Base-by-base conservation (phyloP, 2,888 invertebrate species). In the Gymnoscelis rufifasciata region DNA sequence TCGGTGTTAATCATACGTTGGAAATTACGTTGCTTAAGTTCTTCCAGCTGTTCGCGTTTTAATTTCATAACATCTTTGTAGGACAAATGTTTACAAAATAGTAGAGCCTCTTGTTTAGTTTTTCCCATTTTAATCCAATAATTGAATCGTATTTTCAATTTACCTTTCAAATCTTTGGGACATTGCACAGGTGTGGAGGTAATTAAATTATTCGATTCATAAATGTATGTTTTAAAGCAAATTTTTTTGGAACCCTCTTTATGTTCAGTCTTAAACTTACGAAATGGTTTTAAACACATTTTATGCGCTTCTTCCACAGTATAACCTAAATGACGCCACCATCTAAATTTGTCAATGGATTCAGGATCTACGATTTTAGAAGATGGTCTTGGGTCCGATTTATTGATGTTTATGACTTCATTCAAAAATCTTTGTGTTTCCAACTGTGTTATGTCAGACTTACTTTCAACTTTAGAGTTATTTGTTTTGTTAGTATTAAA, bases 121-220 rank as follows among this genome's bases (percentile, higher is more conserved):
- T 40, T 40, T n/a, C 35, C 40, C 4, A 40, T 5, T 5, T 10
- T 11, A 27, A 28, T 24, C 35, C 39, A 35, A 28, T 10, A 23
- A 5, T 14, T 24, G 14, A 8, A 35, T 24, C 35, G 10, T 6
- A 33, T 8, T 27, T 15, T 12, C n/a, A n/a, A n/a, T 24, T 12
- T 19, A 19, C 36, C 28, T 28, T 11, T 28, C 1, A 28, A 3
- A 5, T 11, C 2, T 11, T 10, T 12, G 7, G 29, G 29, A 11
- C 29, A 29, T 7, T 29, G 5, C 1, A 10, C 11, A 28, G 28
- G n/a, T 3, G 3, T 6, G 1, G 7, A 7, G 10, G 29, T 11
- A 11, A 12, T 29, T 4, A 2, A 11, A 11, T 7, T 2, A 11
- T 29, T 29, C 7, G 7, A 10, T 29, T 6, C 7, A 7, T 29